Conservation (phyloP, 2,797 vertebrate species). For the Bradypus variegatus region DNA sequence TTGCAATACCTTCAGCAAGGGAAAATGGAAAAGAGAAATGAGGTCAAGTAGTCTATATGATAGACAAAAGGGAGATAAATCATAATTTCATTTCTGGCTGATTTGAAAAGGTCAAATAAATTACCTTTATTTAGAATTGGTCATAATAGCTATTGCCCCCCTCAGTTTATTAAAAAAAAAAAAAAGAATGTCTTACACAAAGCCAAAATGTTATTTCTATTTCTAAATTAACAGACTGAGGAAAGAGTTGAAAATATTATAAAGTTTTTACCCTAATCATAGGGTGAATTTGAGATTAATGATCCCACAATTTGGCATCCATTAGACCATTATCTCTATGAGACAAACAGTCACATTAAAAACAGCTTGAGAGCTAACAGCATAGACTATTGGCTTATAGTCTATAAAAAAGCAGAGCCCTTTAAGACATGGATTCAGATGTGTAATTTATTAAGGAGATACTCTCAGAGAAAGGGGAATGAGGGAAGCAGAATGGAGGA, state of each 20-base stretch:
- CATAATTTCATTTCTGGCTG: background rate
- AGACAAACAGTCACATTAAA: background rate
- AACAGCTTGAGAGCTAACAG: background rate
- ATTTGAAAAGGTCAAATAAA: background rate
- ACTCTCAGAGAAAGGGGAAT: background rate
- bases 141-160: background rate
- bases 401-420: background rate
- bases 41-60: background rate
- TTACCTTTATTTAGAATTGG: background rate
- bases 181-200: background rate
- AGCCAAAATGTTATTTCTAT: constrained; percentile 5
- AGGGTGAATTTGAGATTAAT: constrained; percentile 28
- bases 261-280: background rate
- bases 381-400: background rate
- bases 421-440: background rate
- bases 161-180: background rate
- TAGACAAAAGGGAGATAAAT: background rate
- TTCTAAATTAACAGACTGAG: constrained; percentile 14
- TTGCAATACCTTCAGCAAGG: background rate
- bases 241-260: background rate
- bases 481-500: background rate
- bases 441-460: too few relatives aligned
- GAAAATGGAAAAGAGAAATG: background rate
- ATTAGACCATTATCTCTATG: background rate
- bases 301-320: background rate